These are phyloP conservation scores for Ptycholaimellus sp. DNA, from an alignment of 2,888 invertebrate species.

Conservation along the genomic window DNA sequence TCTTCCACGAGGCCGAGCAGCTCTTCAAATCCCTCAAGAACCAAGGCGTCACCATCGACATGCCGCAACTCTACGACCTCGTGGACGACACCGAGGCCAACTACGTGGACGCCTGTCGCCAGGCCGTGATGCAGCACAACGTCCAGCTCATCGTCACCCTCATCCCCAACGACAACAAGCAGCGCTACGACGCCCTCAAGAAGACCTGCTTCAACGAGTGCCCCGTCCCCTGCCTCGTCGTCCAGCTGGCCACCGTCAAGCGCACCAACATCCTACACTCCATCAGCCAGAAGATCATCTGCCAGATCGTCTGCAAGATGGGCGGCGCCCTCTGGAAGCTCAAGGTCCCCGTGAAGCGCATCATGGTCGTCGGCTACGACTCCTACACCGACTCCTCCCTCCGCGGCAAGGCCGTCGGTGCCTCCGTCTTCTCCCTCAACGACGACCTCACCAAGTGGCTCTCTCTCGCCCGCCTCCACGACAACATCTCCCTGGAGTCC, in stretches of 20 bases:
- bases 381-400: slow-evolving; percentile 56
- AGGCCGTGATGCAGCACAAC: neutral
- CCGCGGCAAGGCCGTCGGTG: slow-evolving; percentile 46
- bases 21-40: no score
- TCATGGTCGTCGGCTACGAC: slow-evolving; percentile 61
- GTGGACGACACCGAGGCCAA: neutral
- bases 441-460: slow-evolving; percentile 44
- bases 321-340: slow-evolving; percentile 71
- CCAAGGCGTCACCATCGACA: slow-evolving; percentile 1
- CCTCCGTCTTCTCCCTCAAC: slow-evolving; percentile 55
- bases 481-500: slow-evolving; percentile 49
- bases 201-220: slow-evolving; percentile 34
- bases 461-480: slow-evolving; percentile 47
- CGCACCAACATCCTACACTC: slow-evolving; percentile 42
- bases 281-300: slow-evolving; percentile 66
- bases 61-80: no score
- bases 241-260: slow-evolving; percentile 35
- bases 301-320: slow-evolving; percentile 74
- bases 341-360: slow-evolving; percentile 36
- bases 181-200: slow-evolving; percentile 62
- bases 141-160: slow-evolving; percentile 33
- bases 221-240: slow-evolving; percentile 31
- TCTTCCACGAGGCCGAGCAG: no score
- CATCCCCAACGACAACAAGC: slow-evolving; percentile 42
- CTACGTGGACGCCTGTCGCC: neutral